phyloP scores from a whole-genome alignment of 1,140 invertebrate genomes.

The Microplitis mediator region DNA sequence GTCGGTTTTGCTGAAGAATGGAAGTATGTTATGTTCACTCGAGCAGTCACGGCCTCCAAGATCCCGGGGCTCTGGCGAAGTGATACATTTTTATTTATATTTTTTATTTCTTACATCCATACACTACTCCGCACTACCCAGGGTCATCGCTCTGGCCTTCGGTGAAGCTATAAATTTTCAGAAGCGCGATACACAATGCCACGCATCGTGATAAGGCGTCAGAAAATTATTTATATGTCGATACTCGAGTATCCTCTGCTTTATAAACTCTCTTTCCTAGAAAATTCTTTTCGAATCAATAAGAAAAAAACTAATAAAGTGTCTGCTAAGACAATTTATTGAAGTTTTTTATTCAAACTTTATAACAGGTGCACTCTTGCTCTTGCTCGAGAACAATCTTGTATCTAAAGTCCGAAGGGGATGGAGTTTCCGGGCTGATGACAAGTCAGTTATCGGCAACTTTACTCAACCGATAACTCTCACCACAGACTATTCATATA shows the following conservation, averaged over 20 bases:
- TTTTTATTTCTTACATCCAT: not conserved
- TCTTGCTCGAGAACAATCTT: not conserved
- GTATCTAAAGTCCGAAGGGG: not conserved
- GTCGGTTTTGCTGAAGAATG: not conserved
- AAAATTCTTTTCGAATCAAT: not conserved
- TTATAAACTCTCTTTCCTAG: not conserved
- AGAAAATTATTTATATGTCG: constrained; percentile 28
- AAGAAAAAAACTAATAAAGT: not conserved
- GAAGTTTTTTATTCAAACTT: not conserved
- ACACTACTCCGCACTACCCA: not conserved
- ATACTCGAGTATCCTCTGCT: not conserved
- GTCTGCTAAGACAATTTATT: not conserved
- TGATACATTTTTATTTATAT: constrained; percentile 35
- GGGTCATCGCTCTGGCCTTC: constrained; percentile 34
- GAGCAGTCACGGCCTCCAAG: constrained; percentile 9
- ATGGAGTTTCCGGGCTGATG: not conserved
- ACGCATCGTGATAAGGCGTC: constrained; percentile 39
- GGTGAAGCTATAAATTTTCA: constrained; percentile 43
- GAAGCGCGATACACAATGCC: constrained; percentile 27
- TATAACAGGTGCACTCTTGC: too few relatives aligned
- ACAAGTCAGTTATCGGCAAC: constrained; percentile 5
- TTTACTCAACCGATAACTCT: not conserved
- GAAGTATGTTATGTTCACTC: not conserved
- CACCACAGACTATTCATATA: not conserved
- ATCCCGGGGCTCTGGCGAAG: constrained; percentile 25